These are phyloP conservation scores for Nestor notabilis DNA, from an alignment of 2,113 vertebrate genomes.

Conservation along the genomic window DNA sequence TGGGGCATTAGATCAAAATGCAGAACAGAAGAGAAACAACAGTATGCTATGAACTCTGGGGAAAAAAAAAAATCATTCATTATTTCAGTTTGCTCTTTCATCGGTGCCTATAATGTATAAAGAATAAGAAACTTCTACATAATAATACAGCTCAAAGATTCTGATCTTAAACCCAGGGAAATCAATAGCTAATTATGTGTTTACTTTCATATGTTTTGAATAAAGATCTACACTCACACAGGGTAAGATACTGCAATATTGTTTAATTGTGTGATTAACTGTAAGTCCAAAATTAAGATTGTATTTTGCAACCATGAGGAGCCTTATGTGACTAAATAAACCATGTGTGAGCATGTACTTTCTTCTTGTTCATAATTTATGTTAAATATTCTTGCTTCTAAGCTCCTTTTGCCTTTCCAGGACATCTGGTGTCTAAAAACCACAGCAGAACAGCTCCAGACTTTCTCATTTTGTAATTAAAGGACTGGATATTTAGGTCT, in stretches of 20 bases:
- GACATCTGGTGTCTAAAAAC: conserved; percentile 48
- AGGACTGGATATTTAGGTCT: conserved; percentile 29
- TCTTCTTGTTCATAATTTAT: neutral
- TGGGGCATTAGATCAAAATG: neutral
- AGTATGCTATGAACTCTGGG: neutral
- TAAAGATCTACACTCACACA: neutral
- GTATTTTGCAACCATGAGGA: neutral
- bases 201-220: neutral
- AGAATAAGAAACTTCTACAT: neutral
- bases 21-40: neutral
- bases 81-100: neutral
- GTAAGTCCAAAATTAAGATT: neutral
- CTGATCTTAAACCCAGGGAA: neutral
- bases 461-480: conserved; percentile 56
- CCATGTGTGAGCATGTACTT: neutral
- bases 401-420: conserved; percentile 14
- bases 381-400: conserved; percentile 7
- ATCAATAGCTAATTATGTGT: neutral
- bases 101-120: neutral
- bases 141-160: neutral
- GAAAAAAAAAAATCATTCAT: neutral
- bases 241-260: neutral
- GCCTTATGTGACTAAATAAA: neutral
- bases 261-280: neutral
- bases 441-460: conserved; percentile 40